Percentiles rank a stretch among this genome's conserved stretches.
These are phyloP conservation scores for Oxyruncus cristatus DNA, from an alignment of 2,113 vertebrate genomes.

Conservation along the genomic window DNA sequence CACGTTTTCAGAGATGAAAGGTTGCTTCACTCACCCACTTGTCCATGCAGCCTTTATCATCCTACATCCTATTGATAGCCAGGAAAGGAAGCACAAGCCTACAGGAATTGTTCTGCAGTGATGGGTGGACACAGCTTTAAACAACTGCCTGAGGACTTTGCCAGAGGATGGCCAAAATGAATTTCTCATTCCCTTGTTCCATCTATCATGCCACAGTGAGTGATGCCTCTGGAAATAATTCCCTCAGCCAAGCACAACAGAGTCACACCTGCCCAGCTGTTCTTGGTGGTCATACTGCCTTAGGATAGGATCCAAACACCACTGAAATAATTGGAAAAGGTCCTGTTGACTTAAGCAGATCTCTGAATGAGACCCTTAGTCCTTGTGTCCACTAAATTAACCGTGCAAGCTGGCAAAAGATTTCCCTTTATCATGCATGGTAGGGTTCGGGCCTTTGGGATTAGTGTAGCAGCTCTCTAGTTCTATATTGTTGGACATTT, in stretches of 20 bases:
- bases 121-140: conserved; percentile 30
- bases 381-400: not conserved
- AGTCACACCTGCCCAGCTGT: not conserved
- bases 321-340: not conserved
- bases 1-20: conserved; percentile 17
- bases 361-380: not conserved
- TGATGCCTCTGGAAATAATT: not conserved
- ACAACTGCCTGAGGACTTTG: not conserved
- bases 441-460: not conserved
- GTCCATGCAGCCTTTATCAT: not conserved
- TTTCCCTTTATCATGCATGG: not conserved
- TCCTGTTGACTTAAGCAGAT: not conserved
- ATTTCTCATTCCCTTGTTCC: not conserved
- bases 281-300: conserved; percentile 16
- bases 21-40: not conserved
- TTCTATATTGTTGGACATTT: not conserved
- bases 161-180: not conserved
- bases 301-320: conserved; percentile 34
- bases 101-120: not conserved
- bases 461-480: not conserved
- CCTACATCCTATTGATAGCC: not conserved
- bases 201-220: not conserved
- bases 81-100: conserved; percentile 10
- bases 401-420: not conserved
- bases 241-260: conserved; percentile 21